Evolutionary conservation across 2,797 vertebrate genomes (phyloP).

Genomic region (Sciaenops ocellatus): DNA sequence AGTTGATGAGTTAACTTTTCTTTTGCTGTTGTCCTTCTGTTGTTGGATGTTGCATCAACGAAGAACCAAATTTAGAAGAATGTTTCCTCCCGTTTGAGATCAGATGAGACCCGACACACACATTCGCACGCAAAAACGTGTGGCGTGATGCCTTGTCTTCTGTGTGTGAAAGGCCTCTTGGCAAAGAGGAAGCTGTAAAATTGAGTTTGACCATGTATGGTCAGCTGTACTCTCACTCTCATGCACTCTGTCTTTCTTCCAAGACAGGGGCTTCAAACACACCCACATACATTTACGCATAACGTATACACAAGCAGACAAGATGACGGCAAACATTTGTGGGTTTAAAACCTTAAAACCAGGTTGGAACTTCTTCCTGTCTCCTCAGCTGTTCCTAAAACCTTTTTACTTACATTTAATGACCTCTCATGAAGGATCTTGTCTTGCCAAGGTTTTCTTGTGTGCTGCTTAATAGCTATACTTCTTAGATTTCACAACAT

Average conservation of each 20-base stretch:
- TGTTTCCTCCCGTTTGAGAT: not conserved
- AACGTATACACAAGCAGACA: slow-evolving; percentile 10
- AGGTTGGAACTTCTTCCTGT: not conserved
- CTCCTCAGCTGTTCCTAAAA: too few species aligned
- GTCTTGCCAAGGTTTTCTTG: not conserved
- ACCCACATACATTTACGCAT: slow-evolving; percentile 12
- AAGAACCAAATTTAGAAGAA: slow-evolving; percentile 39
- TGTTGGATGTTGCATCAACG: not conserved
- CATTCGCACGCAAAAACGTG: slow-evolving; percentile 4
- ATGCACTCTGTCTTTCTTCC: not conserved
- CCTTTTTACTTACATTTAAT: not conserved
- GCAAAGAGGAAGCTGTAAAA: slow-evolving; percentile 49
- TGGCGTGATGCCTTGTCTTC: slow-evolving; percentile 23
- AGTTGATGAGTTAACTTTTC: not conserved
- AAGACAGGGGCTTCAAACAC: slow-evolving; percentile 35
- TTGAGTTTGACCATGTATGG: slow-evolving; percentile 71
- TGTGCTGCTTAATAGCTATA: not conserved
- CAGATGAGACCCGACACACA: slow-evolving; percentile 1
- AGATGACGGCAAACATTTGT: not conserved
- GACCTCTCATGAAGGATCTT: not conserved
- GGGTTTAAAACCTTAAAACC: slow-evolving; percentile 1
- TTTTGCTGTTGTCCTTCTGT: not conserved
- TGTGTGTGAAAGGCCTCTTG: slow-evolving; percentile 32
- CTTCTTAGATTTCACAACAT: not conserved
- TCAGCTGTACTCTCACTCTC: slow-evolving; percentile 47